Conservation (phyloP, 2,797 vertebrate species). For the Characodon lateralis region DNA sequence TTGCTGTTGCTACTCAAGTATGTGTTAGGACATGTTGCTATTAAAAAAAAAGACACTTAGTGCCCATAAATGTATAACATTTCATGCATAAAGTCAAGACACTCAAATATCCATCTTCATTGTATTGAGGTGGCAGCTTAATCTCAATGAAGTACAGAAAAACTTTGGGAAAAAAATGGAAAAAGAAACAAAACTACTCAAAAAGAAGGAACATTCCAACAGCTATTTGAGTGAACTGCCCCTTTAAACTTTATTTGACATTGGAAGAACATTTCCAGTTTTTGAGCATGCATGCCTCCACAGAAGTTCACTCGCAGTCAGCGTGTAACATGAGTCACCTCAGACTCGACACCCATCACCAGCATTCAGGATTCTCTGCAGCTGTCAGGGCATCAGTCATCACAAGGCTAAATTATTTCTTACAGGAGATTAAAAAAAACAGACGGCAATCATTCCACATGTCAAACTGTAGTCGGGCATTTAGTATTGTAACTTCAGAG, state of each 20-base stretch:
- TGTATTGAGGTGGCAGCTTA: not conserved
- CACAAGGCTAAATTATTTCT: constrained; percentile 3
- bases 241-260: constrained; percentile 31
- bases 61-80: not conserved
- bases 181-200: not conserved
- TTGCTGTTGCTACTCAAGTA: not conserved
- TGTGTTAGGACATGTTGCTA: not conserved
- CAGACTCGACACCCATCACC: constrained; percentile 21
- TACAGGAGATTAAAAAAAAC: not conserved
- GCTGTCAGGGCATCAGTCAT: constrained; percentile 10
- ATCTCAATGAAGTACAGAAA: not conserved
- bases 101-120: not conserved
- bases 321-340: constrained; percentile 19
- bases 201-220: not conserved
- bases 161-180: not conserved
- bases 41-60: not conserved
- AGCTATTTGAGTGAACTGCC: constrained; percentile 24
- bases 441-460: constrained; percentile 1
- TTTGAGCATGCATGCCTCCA: constrained; percentile 18
- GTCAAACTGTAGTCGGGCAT: constrained; percentile 10
- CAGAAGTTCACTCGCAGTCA: constrained; percentile 36
- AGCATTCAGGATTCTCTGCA: constrained; percentile 52
- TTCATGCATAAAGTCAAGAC: not conserved
- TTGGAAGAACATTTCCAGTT: constrained; percentile 35
- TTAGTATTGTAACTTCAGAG: not conserved